Conservation (phyloP, 2,113 vertebrate genomes). For the Carollia perspicillata region DNA sequence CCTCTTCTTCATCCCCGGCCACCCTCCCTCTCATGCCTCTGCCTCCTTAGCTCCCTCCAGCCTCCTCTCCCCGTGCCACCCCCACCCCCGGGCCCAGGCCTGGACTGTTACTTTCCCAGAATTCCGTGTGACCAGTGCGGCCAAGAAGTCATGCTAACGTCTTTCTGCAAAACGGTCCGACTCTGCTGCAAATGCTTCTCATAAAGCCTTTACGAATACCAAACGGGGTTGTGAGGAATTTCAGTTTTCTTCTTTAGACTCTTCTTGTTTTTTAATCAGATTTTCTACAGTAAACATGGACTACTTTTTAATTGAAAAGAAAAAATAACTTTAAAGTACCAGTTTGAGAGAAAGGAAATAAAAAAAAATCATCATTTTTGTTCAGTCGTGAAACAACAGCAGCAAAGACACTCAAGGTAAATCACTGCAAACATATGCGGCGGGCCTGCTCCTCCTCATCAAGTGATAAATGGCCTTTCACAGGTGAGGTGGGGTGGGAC, state of each 20-base stretch:
- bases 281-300: not conserved
- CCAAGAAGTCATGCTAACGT: not conserved
- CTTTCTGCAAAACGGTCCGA: not conserved
- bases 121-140: not conserved
- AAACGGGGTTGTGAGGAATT: not conserved
- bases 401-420: not conserved
- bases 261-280: not conserved
- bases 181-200: not conserved
- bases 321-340: not conserved
- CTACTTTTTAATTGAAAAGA: not conserved
- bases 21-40: not conserved
- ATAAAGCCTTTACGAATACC: not conserved
- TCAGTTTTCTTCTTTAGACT: not conserved
- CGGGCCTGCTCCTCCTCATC: not conserved
- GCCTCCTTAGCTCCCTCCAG: not conserved
- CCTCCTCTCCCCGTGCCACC: fast-evolving
- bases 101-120: not conserved
- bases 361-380: not conserved
- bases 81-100: not conserved
- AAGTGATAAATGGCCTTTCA: slow-evolving; percentile 26
- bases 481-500: not conserved
- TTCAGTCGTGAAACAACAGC: not conserved
- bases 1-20: not conserved
- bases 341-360: not conserved
- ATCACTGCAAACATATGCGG: not conserved